phyloP scores from a whole-genome alignment of 1,140 invertebrate species.

The Heliconius hermathena region DNA sequence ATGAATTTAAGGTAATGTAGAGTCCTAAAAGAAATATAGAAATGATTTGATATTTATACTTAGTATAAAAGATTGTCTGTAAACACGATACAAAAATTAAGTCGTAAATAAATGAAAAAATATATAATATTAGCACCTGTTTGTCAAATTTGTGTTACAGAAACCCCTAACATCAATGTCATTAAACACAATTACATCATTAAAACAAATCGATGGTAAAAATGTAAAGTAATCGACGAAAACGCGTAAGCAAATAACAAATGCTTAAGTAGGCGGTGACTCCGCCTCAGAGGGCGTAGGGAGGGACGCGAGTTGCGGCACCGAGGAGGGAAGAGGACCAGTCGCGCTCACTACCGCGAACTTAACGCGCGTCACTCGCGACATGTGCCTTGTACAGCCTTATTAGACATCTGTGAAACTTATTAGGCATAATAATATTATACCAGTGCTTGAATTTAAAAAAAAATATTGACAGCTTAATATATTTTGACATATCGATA shows the following conservation, averaged over 20 bases:
- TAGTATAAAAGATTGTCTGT: neutral
- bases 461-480: neutral
- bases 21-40: no score
- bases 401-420: conserved; percentile 24
- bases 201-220: conserved; percentile 63
- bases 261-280: conserved; percentile 58
- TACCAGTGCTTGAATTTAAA: conserved; percentile 4
- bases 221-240: conserved; percentile 45
- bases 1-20: no score
- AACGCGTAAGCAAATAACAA: conserved; percentile 49
- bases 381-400: conserved; percentile 35
- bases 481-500: neutral
- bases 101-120: neutral
- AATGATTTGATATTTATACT: no score
- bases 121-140: conserved; percentile 7
- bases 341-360: conserved; percentile 66
- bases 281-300: conserved; percentile 69
- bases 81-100: neutral
- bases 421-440: neutral
- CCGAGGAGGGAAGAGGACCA: conserved; percentile 70
- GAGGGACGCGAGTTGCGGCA: conserved; percentile 55
- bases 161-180: conserved; percentile 40
- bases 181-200: conserved; percentile 72
- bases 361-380: conserved; percentile 59
- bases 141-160: conserved; percentile 7